phyloP scores from a whole-genome alignment of 1,140 invertebrate genomes.

The Dufourea novaeangliae region DNA sequence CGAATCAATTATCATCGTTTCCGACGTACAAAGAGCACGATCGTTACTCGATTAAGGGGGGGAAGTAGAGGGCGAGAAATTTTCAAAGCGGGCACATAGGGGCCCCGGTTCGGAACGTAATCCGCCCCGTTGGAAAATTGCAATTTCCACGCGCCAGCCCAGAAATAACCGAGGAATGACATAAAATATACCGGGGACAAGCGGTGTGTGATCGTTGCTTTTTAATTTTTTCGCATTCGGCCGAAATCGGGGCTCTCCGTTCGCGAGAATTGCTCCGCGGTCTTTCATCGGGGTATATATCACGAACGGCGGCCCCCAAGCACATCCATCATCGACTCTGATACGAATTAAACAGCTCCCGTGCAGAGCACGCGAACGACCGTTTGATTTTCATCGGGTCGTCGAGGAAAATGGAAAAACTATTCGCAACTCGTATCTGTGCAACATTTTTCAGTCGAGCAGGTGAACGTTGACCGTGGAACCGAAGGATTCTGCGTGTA shows the following conservation, averaged over 20 bases:
- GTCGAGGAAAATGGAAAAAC: neutral
- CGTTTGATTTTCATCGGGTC: neutral
- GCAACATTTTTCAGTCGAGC: conserved; percentile 1
- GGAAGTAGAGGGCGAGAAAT: too few relatives aligned
- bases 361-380: neutral
- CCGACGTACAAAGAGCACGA: neutral
- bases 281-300: neutral
- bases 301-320: neutral
- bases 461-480: neutral
- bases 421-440: neutral
- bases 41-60: conserved; percentile 51
- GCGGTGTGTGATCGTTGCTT: conserved; percentile 49
- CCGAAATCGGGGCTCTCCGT: conserved; percentile 24
- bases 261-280: conserved; percentile 12
- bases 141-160: conserved; percentile 36
- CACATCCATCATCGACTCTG: conserved; percentile 5
- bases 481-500: neutral
- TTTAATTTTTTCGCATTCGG: conserved; percentile 58
- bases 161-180: conserved; percentile 35
- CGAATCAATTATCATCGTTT: conserved; percentile 48
- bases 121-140: conserved; percentile 60
- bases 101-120: conserved; percentile 36
- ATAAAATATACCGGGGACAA: conserved; percentile 54
- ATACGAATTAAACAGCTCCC: conserved; percentile 46
- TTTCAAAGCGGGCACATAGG: conserved; percentile 1